Evolutionary conservation across 2,797 vertebrate species (phyloP), one percentile per base, ranked within the genome.

Genomic region (Tinamus major): DNA sequence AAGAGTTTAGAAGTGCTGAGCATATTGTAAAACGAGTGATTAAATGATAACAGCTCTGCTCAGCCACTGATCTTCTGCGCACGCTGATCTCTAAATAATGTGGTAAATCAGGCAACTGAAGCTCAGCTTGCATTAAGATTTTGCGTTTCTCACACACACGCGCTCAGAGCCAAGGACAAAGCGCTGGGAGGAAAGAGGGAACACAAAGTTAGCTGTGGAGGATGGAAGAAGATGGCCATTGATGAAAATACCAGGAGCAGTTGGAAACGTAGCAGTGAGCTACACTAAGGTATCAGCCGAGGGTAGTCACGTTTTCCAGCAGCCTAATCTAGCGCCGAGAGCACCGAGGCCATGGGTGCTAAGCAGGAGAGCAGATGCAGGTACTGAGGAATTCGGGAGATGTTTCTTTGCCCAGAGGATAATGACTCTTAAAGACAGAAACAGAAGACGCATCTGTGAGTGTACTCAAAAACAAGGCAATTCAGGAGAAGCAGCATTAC

Each of bases 21-120:
- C 3, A 83, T 85, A 41, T 37, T 79, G 61, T 61, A 80, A 94
- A 95, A 76, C 2, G 21, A 82, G 20, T 33, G 65, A 74, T 62
- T 86, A 87, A 92, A 92, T 42, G 10, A 31, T 62, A 92, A 75
- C 51, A 74, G 12, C 31, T 70, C 39, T 81, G 41, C 71, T 91
- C 44, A 70, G 70, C 13, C 68, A 67, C 1, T 0, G 44, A 59
- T 82, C 4, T 10, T 26, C 48, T 56, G 19, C 23, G 31, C 63
- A 56, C 2, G 3, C 29, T 77, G 29, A 29, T 86, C 44, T 81
- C 3, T 4, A 42, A 85, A 42, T 35, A 55, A 51, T 3, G 41
- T 18, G 13, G 39, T 59, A 55, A 46, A 6, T 41, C 74, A 37
- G 24, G 23, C 42, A 53, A 41, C 26, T 87, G 37, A 92, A 0